phyloP scores from a whole-genome alignment of 2,888 invertebrate species.

The Isoperla grammatica region DNA sequence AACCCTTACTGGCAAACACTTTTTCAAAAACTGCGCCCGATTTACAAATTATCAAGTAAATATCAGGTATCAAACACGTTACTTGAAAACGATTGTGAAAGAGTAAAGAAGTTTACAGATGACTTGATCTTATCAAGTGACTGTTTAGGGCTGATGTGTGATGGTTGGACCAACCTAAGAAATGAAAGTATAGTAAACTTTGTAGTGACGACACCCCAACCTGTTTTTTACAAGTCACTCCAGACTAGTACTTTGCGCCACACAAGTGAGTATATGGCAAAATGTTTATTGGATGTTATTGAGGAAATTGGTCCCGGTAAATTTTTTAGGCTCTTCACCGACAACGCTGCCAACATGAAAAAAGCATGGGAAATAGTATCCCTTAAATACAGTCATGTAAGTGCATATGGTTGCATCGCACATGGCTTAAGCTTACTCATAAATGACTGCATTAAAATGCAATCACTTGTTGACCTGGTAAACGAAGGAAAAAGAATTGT shows the following conservation, averaged over 20 bases:
- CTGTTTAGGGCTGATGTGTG: background rate
- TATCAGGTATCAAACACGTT: background rate
- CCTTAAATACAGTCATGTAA: conserved; percentile 31
- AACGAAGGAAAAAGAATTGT: conserved; percentile 30
- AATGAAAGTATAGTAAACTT: conserved; percentile 35
- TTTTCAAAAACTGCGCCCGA: conserved; percentile 1
- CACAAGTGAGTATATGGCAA: conserved; percentile 33
- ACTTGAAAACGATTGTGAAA: background rate
- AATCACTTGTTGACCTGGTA: conserved; percentile 27
- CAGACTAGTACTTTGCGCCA: conserved; percentile 31
- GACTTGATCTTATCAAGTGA: background rate
- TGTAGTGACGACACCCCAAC: conserved; percentile 35
- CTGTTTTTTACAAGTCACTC: conserved; percentile 34
- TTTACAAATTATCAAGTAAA: background rate
- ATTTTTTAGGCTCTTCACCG: conserved; percentile 22
- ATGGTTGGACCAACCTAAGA: conserved; percentile 15
- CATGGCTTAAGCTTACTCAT: conserved; percentile 35
- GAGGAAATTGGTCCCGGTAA: background rate
- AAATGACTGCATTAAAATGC: conserved; percentile 31
- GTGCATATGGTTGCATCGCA: conserved; percentile 18
- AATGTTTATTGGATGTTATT: conserved; percentile 21
- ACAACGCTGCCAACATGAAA: conserved; percentile 34
- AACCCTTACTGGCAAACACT: background rate
- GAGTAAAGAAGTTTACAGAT: background rate
- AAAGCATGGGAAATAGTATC: conserved; percentile 32